phyloP scores from a whole-genome alignment of 2,113 vertebrate genomes.

The Muntiacus reevesi region DNA sequence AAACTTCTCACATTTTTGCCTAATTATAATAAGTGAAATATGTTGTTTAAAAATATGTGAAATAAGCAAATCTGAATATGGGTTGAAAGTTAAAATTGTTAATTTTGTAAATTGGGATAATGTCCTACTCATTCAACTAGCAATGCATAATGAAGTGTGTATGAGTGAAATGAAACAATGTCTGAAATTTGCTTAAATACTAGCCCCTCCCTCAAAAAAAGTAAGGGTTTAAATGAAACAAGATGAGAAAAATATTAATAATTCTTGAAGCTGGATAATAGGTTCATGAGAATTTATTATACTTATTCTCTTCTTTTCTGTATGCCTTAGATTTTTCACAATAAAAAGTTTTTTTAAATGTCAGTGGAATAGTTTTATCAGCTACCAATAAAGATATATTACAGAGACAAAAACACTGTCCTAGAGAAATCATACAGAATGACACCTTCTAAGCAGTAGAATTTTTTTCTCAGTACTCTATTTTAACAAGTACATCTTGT shows the following conservation, averaged over 20 bases:
- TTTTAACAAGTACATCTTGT: background rate
- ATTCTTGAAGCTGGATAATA: background rate
- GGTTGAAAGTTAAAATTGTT: background rate
- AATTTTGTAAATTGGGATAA: background rate
- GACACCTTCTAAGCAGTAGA: background rate
- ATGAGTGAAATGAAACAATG: background rate
- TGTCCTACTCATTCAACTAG: background rate
- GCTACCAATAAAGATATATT: background rate
- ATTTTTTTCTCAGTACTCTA: background rate
- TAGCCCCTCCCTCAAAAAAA: background rate
- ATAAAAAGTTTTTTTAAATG: background rate
- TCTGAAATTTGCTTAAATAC: conserved; percentile 13
- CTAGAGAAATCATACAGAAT: background rate
- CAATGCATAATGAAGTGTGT: background rate
- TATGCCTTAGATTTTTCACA: background rate
- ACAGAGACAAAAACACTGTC: background rate
- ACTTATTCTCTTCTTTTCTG: background rate
- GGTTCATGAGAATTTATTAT: background rate
- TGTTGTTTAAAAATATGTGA: background rate
- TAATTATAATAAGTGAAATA: background rate
- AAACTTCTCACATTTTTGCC: background rate
- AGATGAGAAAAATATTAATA: background rate
- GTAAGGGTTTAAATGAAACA: background rate
- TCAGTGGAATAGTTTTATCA: background rate
- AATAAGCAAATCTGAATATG: background rate